Percentiles rank a stretch among this genome's conserved stretches.
Evolutionary conservation across 2,113 vertebrate genomes (phyloP).

Genomic region (Forbesichthys papilliferus): DNA sequence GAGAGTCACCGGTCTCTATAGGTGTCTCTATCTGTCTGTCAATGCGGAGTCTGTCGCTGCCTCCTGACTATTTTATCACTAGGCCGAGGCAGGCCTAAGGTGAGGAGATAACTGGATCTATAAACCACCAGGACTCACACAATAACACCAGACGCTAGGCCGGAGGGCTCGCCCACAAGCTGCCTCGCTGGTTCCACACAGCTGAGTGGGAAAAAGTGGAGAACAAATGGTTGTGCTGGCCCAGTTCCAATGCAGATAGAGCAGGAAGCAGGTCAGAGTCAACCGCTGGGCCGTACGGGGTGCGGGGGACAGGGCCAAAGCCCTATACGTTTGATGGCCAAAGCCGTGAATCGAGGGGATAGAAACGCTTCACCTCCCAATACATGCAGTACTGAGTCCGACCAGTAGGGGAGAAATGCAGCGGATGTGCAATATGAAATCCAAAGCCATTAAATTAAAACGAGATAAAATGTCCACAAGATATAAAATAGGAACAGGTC

Average conservation of each 20-base stretch:
- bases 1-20: conserved; percentile 2
- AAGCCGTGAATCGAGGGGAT: conserved; percentile 3
- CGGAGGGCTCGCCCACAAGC: conserved; percentile 4
- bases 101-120: conserved; percentile 35
- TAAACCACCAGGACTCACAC: conserved; percentile 34
- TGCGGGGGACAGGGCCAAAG: neutral
- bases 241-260: conserved; percentile 27
- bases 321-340: neutral
- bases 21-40: conserved; percentile 27
- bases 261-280: conserved; percentile 18
- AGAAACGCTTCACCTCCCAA: conserved; percentile 21
- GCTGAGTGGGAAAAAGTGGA: conserved; percentile 4
- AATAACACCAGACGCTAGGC: conserved; percentile 21
- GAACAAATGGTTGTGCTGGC: conserved; percentile 36
- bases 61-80: conserved; percentile 21
- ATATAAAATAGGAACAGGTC: conserved; percentile 18
- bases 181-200: conserved; percentile 14
- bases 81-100: conserved; percentile 18
- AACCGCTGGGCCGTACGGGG: conserved; percentile 19
- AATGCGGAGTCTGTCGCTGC: conserved; percentile 13
- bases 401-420: conserved; percentile 40
- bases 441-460: conserved; percentile 40
- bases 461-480: conserved; percentile 8
- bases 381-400: conserved; percentile 28
- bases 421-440: conserved; percentile 44